Evolutionary conservation across 2,113 vertebrate species (phyloP), one percentile per base, ranked within the genome.

Genomic region (Pipa parva): DNA sequence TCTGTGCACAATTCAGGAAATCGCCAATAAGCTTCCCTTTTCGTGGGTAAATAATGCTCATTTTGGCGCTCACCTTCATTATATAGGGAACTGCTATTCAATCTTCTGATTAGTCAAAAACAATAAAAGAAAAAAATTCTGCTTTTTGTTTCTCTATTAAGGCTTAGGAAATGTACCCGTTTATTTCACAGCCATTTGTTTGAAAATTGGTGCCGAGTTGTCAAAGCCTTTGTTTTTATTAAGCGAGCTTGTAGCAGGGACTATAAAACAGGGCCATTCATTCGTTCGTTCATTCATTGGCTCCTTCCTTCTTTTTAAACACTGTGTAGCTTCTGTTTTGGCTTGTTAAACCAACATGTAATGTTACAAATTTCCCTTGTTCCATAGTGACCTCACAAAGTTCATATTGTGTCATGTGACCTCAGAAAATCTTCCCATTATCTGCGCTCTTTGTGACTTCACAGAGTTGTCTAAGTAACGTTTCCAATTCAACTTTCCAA

Each of bases 41-140:
- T 67, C 64, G 54, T 67, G 64, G 21, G 21, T 20, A 59, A 50
- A 68, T 45, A 68, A 18, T 6, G 17, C 55, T 39, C 27, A 28
- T 57, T 49, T 39, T 5, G 15, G 5, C 17, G 5, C 39, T 6
- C 39, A 2, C 39, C 39, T 36, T 13, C 31, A 51, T 29, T 69
- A 52, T 68, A 55, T 31, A 26, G 18, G 13, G n/a, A 29, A 5
- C 55, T 59, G 39, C 42, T 59, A n/a, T n/a, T n/a, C n/a, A n/a
- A n/a, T 9, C 3, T 18, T 7, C 11, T 21, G 18, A n/a, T 17
- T 4, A 18, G 9, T n/a, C 11, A n/a, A n/a, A n/a, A n/a, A n/a
- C n/a, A n/a, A n/a, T n/a, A n/a, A n/a, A n/a, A n/a, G n/a, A n/a
- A n/a, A n/a, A n/a, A 55, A 55, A 31, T 13, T 29, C 21, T 25